Percentiles rank a stretch among this genome's conserved stretches.
Evolutionary conservation across 2,113 vertebrate species (phyloP).

Genomic region (Corydoras maculifer): DNA sequence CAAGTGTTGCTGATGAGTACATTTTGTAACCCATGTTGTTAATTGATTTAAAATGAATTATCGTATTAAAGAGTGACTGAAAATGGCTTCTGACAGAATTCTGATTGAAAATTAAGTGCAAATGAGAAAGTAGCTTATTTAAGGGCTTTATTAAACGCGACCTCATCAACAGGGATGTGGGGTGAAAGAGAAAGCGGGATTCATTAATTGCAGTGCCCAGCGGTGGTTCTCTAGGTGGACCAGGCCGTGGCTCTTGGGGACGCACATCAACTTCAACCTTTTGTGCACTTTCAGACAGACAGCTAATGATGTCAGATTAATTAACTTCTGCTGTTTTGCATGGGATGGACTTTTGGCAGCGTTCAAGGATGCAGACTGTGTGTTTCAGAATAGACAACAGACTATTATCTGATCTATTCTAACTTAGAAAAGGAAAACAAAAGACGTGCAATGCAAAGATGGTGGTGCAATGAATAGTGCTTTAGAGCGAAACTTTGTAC

Average conservation of each 20-base stretch:
- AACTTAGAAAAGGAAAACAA: conserved; percentile 9
- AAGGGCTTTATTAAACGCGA: conserved; percentile 37
- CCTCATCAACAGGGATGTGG: conserved; percentile 27
- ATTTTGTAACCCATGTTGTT: conserved; percentile 17
- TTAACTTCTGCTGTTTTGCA: conserved; percentile 26
- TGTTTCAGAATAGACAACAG: conserved; percentile 25
- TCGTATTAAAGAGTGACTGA: conserved; percentile 41
- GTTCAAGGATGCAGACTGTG: conserved; percentile 27
- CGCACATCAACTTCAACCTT: conserved; percentile 31
- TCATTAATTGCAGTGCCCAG: conserved; percentile 34
- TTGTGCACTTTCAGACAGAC: conserved; percentile 17
- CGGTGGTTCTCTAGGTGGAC: conserved; percentile 27
- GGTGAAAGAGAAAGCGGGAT: conserved; percentile 34
- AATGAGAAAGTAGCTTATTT: conserved; percentile 44
- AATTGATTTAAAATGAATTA: conserved; percentile 42
- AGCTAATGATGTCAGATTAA: conserved; percentile 44
- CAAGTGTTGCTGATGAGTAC: conserved; percentile 2
- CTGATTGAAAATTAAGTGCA: conserved; percentile 46
- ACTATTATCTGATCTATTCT: no score
- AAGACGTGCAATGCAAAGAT: no score
- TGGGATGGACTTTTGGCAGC: conserved; percentile 17
- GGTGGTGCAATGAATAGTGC: no score
- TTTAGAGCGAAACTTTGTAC: no score
- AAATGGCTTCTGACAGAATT: conserved; percentile 37
- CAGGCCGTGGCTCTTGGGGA: conserved; percentile 14